Percentiles rank a stretch among this genome's conserved stretches.
These are phyloP conservation scores for Bombylius discolor DNA, from an alignment of 2,888 invertebrate species.

Conservation along the genomic window DNA sequence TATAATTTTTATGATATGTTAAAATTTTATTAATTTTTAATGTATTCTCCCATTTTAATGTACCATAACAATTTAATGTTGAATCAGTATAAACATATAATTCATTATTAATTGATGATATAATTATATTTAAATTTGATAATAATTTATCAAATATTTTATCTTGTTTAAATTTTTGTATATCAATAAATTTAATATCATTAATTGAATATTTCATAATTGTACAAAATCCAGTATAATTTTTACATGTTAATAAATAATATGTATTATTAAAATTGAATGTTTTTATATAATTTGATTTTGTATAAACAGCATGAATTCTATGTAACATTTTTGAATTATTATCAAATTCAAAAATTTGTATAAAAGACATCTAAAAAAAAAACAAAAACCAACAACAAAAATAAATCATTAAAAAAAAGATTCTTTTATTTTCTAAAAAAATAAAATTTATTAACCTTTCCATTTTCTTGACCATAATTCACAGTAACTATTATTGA, in stretches of 20 bases:
- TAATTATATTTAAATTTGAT: neutral
- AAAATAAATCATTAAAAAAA: too few species aligned
- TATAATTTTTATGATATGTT: neutral
- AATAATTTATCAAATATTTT: neutral
- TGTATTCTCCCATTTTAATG: slow-evolving; percentile 18
- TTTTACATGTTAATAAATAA: neutral
- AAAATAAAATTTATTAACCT: neutral
- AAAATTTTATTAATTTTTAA: neutral
- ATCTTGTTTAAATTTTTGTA: neutral
- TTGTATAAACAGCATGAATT: neutral
- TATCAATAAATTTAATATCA: neutral
- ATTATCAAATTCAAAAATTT: neutral
- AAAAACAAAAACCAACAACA: neutral
- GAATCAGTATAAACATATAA: slow-evolving; percentile 23
- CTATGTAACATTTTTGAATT: neutral
- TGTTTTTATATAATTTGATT: neutral
- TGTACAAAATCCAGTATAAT: too few species aligned
- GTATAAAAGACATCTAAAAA: neutral
- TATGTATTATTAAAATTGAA: neutral
- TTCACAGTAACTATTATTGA: too few species aligned
- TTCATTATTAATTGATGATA: slow-evolving; percentile 11
- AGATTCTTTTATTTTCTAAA: too few species aligned
- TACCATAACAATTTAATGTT: slow-evolving; percentile 27
- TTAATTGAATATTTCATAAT: neutral
- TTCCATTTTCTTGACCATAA: too few species aligned